Percentiles rank a stretch among this genome's conserved stretches.
Evolutionary conservation across 2,888 invertebrate genomes (phyloP).

Genomic region (Carterocephalus palaemon): DNA sequence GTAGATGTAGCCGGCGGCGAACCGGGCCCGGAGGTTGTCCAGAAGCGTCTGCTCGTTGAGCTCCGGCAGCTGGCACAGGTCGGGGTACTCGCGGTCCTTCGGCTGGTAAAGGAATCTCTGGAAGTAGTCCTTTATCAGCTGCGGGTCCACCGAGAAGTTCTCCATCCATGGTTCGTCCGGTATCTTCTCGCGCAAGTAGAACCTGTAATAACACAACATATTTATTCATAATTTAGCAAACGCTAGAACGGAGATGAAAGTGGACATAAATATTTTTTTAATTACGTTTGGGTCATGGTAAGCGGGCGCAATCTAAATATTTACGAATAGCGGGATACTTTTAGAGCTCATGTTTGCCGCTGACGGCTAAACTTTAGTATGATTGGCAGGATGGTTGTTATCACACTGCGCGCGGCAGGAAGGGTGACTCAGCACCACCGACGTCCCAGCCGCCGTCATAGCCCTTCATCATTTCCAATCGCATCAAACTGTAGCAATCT

Average conservation of each 20-base stretch:
- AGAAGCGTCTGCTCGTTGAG: constrained; percentile 95
- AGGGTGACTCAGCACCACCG: constrained; percentile 64
- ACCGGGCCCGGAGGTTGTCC: constrained; percentile 92
- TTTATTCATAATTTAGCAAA: neutral
- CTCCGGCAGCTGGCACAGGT: constrained; percentile 96
- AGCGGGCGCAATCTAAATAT: constrained; percentile 46
- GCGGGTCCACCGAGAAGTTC: constrained; percentile 92
- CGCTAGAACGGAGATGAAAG: neutral
- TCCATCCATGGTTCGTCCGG: constrained; percentile 92
- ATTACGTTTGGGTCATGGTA: constrained; percentile 64
- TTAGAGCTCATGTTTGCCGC: constrained; percentile 52
- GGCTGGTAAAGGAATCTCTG: constrained; percentile 94
- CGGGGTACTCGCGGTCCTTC: constrained; percentile 95
- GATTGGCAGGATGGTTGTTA: constrained; percentile 76
- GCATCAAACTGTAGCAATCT: constrained; percentile 20
- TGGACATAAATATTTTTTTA: constrained; percentile 35
- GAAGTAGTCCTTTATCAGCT: constrained; percentile 95
- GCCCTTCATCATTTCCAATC: constrained; percentile 39
- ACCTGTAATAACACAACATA: constrained; percentile 75
- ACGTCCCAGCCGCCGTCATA: constrained; percentile 61
- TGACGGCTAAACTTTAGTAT: constrained; percentile 56
- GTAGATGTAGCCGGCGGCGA: constrained; percentile 95
- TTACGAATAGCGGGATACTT: constrained; percentile 45
- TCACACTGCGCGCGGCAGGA: constrained; percentile 64
- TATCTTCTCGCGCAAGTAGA: constrained; percentile 92